phyloP scores from a whole-genome alignment of 2,113 vertebrate genomes.

The Gasterosteus aculeatus region DNA sequence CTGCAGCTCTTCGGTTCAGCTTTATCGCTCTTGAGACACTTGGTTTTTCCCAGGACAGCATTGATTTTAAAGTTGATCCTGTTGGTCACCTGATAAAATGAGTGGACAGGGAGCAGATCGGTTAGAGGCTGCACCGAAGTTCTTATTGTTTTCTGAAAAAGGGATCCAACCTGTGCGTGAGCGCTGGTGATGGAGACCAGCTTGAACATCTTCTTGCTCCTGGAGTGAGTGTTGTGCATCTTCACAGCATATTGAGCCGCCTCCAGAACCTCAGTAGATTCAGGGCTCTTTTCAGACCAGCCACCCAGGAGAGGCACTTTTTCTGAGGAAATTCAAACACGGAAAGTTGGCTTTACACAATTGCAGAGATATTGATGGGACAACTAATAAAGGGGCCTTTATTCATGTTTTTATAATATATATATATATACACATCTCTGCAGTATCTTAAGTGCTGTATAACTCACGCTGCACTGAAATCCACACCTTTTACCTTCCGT shows the following conservation, averaged over 20 bases:
- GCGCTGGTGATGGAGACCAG: conserved; percentile 51
- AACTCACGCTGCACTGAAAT: background rate
- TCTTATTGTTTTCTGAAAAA: background rate
- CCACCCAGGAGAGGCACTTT: conserved; percentile 41
- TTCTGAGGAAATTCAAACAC: conserved; percentile 27
- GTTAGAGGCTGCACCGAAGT: background rate
- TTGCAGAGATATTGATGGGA: background rate
- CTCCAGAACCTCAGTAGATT: conserved; percentile 35
- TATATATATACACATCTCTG: background rate
- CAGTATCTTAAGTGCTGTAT: no score
- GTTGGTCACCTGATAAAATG: conserved; percentile 59
- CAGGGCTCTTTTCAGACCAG: conserved; percentile 41
- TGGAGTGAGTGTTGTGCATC: conserved; percentile 43
- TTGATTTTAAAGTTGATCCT: conserved; percentile 63
- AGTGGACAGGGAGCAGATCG: background rate
- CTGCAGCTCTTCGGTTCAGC: conserved; percentile 57
- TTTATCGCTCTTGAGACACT: conserved; percentile 64
- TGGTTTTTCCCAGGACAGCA: conserved; percentile 64
- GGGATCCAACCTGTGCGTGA: conserved; percentile 54
- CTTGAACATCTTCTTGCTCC: conserved; percentile 56
- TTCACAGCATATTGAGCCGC: conserved; percentile 44
- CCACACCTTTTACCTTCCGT: background rate
- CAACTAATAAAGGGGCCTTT: background rate
- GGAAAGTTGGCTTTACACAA: background rate
- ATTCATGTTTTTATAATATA: background rate